Percentiles rank a stretch among this genome's conserved stretches.
phyloP scores from a whole-genome alignment of 2,113 vertebrate genomes.

The Grus americana region DNA sequence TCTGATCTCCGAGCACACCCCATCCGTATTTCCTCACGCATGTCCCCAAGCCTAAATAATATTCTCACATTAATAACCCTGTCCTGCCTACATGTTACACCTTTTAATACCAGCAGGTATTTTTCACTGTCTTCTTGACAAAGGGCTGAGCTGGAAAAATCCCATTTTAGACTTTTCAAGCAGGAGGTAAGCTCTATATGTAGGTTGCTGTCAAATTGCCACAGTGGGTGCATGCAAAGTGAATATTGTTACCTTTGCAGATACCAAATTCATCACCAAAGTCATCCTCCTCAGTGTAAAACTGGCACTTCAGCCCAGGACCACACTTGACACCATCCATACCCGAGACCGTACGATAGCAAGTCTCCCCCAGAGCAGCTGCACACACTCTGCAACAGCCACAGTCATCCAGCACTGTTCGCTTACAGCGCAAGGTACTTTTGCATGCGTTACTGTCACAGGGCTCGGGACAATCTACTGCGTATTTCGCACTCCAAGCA shows the following conservation, averaged over 20 bases:
- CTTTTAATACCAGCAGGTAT: neutral
- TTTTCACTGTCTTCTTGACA: neutral
- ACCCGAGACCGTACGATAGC: conserved; percentile 94
- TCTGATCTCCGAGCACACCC: neutral
- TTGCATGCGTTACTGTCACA: conserved; percentile 84
- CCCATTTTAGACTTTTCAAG: neutral
- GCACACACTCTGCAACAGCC: conserved; percentile 95
- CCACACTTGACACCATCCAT: conserved; percentile 99
- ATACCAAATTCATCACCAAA: conserved; percentile 96
- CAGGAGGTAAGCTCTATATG: neutral
- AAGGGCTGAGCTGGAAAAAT: neutral
- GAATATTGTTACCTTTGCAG: conserved; percentile 86
- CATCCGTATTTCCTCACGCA: neutral
- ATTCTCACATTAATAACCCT: neutral
- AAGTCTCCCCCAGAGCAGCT: conserved; percentile 89
- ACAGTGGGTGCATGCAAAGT: conserved; percentile 10
- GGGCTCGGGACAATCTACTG: conserved; percentile 90
- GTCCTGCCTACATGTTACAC: neutral
- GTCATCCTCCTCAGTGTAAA: conserved; percentile 95
- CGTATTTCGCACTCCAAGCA: conserved; percentile 83
- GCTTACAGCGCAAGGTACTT: conserved; percentile 80
- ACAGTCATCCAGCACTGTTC: conserved; percentile 94
- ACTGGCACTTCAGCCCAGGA: conserved; percentile 93
- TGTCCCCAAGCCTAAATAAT: neutral
- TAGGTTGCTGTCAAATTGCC: neutral